A percentile compares a stretch with the other conserved stretches of the same genome.
Evolutionary conservation across 1,140 invertebrate genomes (phyloP).

Genomic region (Scaptodrosophila lebanonensis): DNA sequence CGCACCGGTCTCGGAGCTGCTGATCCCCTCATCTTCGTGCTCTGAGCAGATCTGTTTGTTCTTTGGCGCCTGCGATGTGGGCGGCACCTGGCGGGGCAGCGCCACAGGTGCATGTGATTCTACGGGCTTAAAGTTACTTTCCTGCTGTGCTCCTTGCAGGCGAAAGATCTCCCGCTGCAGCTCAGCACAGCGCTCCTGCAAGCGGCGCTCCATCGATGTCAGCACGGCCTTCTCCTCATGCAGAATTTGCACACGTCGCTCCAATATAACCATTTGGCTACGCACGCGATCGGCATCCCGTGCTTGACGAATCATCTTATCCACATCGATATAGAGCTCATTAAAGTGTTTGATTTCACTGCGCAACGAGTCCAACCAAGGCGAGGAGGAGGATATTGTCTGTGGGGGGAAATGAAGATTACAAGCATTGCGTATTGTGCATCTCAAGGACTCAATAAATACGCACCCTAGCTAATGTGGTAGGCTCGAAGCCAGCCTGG

Average conservation of each 20-base stretch:
- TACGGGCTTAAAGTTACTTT: slow-evolving; percentile 64
- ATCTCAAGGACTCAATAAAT: slow-evolving; percentile 20
- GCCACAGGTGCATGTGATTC: slow-evolving; percentile 69
- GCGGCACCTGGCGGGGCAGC: slow-evolving; percentile 66
- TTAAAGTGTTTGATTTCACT: slow-evolving; percentile 85
- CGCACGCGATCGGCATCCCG: slow-evolving; percentile 72
- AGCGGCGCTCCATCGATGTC: slow-evolving; percentile 85
- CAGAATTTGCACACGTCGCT: slow-evolving; percentile 85
- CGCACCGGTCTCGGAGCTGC: slow-evolving; percentile 84
- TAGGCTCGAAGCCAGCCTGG: slow-evolving; percentile 88
- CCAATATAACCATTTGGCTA: slow-evolving; percentile 82
- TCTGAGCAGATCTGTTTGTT: slow-evolving; percentile 81
- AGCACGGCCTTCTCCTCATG: slow-evolving; percentile 88
- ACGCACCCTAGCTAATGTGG: slow-evolving; percentile 83
- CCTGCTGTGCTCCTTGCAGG: slow-evolving; percentile 67
- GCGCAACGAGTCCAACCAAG: slow-evolving; percentile 79
- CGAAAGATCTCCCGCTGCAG: slow-evolving; percentile 80
- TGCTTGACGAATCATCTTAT: slow-evolving; percentile 76
- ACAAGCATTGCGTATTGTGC: slow-evolving; percentile 16
- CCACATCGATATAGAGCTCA: slow-evolving; percentile 85
- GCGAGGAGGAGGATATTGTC: slow-evolving; percentile 78
- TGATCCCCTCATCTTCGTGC: slow-evolving; percentile 90
- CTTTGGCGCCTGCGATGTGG: slow-evolving; percentile 20
- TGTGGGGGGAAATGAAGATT: too few relatives aligned
- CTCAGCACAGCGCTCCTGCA: slow-evolving; percentile 85